phyloP scores from a whole-genome alignment of 2,797 vertebrate genomes.

The Poecile montanus region DNA sequence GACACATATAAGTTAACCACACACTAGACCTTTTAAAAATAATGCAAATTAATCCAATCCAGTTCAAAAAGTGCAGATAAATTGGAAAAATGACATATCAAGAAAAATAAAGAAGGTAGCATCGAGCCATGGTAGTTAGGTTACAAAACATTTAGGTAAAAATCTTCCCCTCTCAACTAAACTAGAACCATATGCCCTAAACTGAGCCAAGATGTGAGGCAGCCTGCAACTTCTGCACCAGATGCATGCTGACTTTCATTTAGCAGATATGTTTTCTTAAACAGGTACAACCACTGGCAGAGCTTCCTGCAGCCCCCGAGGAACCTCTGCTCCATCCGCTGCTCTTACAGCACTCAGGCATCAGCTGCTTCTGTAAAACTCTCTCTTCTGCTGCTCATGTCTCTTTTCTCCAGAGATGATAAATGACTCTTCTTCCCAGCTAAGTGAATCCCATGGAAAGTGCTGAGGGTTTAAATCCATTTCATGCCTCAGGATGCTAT shows the following conservation, averaged over 20 bases:
- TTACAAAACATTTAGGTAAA: not conserved
- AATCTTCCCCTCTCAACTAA: not conserved
- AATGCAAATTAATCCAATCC: not conserved
- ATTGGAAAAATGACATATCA: not conserved
- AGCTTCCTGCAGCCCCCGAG: not conserved
- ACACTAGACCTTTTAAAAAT: not conserved
- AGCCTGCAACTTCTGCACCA: not conserved
- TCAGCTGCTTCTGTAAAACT: not conserved
- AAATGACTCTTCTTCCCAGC: not conserved
- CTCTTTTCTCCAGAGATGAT: not conserved
- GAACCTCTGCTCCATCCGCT: not conserved
- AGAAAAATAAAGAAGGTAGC: not conserved
- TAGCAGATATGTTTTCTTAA: not conserved
- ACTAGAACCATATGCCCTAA: not conserved
- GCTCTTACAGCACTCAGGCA: not conserved
- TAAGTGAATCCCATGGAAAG: not conserved
- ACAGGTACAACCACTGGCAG: not conserved
- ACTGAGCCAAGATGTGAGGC: not conserved
- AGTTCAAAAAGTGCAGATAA: not conserved
- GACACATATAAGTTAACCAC: not conserved
- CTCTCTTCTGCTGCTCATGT: not conserved
- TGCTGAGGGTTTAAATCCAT: not conserved
- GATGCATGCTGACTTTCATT: accelerated
- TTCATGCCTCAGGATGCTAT: not conserved
- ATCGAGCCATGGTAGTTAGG: accelerated